Percentiles rank a stretch among this genome's conserved stretches.
Evolutionary conservation across 2,888 invertebrate genomes (phyloP).

Genomic region (Aplocera efformata): DNA sequence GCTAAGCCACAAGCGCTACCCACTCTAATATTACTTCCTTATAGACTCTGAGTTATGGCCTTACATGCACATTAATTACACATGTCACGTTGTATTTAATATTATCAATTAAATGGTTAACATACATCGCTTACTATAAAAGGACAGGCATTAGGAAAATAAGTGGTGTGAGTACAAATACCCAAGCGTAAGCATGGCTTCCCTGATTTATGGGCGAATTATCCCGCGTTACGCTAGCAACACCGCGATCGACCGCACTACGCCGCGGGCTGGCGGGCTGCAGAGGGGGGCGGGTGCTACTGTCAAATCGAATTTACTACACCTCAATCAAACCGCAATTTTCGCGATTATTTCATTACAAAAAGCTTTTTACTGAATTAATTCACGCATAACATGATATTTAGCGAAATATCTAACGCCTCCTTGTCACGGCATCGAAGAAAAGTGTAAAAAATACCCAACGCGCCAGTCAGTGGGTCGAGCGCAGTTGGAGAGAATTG

Average conservation of each 20-base stretch:
- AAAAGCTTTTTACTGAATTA: constrained; percentile 60
- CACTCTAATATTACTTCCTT: too few relatives aligned
- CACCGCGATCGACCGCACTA: constrained; percentile 66
- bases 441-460: constrained; percentile 20
- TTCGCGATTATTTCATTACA: constrained; percentile 54
- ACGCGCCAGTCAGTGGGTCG: constrained; percentile 20
- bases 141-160: too few relatives aligned
- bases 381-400: constrained; percentile 42
- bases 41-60: too few relatives aligned
- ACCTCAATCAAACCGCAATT: constrained; percentile 44
- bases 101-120: too few relatives aligned
- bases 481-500: constrained; percentile 34
- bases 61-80: too few relatives aligned
- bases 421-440: constrained; percentile 37
- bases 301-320: constrained; percentile 64
- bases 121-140: too few relatives aligned
- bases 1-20: too few relatives aligned
- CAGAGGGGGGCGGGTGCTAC: constrained; percentile 49
- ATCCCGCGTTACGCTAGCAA: constrained; percentile 44
- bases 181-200: too few relatives aligned
- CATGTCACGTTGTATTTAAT: too few relatives aligned
- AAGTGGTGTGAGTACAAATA: too few relatives aligned
- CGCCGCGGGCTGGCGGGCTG: constrained; percentile 28
- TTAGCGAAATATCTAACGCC: constrained; percentile 33
- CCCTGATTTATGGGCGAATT: constrained; percentile 34